A percentile compares a stretch with the other conserved stretches of the same genome.
phyloP scores from a whole-genome alignment of 2,797 vertebrate species.

The Halcyon leucocephala region DNA sequence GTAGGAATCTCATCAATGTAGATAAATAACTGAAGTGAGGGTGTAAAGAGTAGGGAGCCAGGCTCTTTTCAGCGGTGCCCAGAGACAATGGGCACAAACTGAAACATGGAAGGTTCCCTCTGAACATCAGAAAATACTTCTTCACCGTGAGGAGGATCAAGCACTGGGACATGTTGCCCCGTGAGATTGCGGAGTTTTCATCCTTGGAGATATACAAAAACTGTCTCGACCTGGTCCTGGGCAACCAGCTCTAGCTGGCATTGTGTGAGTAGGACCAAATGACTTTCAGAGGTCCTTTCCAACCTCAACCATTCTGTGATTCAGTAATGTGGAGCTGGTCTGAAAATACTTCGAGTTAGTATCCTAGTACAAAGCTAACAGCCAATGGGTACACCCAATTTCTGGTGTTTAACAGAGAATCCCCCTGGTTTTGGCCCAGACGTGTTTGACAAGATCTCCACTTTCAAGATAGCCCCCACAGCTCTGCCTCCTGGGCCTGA shows the following conservation, averaged over 20 bases:
- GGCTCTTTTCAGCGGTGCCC: neutral
- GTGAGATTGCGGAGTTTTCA: neutral
- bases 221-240: fast-evolving
- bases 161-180: no score
- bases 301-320: neutral
- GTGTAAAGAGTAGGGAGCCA: neutral
- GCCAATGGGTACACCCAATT: neutral
- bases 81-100: neutral
- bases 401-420: neutral
- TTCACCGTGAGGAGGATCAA: neutral
- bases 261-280: neutral
- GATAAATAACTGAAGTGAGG: neutral
- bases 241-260: neutral
- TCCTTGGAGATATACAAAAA: neutral
- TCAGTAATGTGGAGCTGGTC: neutral
- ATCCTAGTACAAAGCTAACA: neutral
- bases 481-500: neutral
- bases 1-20: no score
- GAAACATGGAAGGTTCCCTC: neutral
- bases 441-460: neutral
- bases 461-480: neutral
- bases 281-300: neutral
- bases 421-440: neutral
- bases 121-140: neutral
- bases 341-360: neutral